These are phyloP conservation scores for Sakesphorus luctuosus DNA, from an alignment of 2,113 vertebrate genomes.

Conservation along the genomic window DNA sequence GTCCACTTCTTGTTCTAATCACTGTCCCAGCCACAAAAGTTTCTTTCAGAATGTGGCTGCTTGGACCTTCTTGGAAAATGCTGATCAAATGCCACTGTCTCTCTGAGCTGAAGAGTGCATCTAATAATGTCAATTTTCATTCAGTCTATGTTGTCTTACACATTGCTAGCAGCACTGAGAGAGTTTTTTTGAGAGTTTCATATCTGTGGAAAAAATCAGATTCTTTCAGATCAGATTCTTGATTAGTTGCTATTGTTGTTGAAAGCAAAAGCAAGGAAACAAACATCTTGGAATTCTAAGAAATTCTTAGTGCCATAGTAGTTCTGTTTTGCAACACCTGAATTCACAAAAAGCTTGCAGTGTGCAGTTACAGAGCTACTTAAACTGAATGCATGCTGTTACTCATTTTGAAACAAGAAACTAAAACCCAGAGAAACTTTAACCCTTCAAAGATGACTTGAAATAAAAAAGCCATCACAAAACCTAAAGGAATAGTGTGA, in stretches of 20 bases:
- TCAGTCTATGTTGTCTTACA: not conserved
- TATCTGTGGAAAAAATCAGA: not conserved
- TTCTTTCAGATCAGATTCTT: no score
- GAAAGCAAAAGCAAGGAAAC: not conserved
- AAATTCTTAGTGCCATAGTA: not conserved
- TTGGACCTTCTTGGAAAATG: not conserved
- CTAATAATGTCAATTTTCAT: not conserved
- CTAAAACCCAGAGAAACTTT: not conserved
- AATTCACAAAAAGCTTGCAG: not conserved
- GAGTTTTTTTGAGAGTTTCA: not conserved
- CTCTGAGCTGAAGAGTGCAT: not conserved
- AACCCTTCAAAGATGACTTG: not conserved
- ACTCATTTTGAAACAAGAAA: not conserved
- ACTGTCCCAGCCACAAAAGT: not conserved
- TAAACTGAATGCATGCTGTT: not conserved
- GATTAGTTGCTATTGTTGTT: not conserved
- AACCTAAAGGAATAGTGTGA: not conserved
- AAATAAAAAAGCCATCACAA: not conserved
- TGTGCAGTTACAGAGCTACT: not conserved
- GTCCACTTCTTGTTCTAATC: fast-evolving
- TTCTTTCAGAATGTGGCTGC: not conserved
- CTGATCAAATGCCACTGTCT: not conserved
- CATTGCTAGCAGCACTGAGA: not conserved
- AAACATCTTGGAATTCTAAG: not conserved
- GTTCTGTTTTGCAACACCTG: not conserved